Base-by-base conservation (phyloP, 1,140 invertebrate genomes). In the Bradysia coprophila region DNA sequence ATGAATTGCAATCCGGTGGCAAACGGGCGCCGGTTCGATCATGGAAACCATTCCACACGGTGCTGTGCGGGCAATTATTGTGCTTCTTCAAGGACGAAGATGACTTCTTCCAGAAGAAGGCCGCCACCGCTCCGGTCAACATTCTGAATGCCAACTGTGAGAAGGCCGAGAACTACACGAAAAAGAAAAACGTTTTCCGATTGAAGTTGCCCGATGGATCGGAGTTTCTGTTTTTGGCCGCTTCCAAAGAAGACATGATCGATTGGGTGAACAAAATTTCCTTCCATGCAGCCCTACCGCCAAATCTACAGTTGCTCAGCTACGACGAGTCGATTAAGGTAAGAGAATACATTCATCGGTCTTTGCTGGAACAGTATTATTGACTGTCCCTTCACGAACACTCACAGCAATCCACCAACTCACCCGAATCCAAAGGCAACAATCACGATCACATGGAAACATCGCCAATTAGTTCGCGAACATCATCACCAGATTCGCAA, bases 11-110 rank as follows among this genome's bases (percentile, higher is more conserved):
- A 47, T 79, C 77, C 44, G 91, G 90, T 15, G 91, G 91, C 3
- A 95, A 94, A 62, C 81, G 87, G 48, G 91, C 93, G 1, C 83
- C 91, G 0, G 86, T 95, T 10, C 67, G 94, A 4, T 92, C 89
- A 0, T 98, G 94, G 94, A 94, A 94, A 53, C 77, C 75, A 38
- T 92, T 86, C 62, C 94, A 96, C 58, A 89, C 88, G 48, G 92
- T 97, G 21, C 66, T 98, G 1, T 97, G 91, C 57, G 93, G 93
- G 1, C 93, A 98, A 59, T 61, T 97, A 44, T 64, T 98, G 19
- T 97, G 92, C 65, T 98, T 98, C 78, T 98, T 97, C 68, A 90
- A 93, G 57, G 93, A 95, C 57, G 79, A 86, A 52, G 78, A 82
- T 45, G 90, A 93, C 68, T 96, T 95, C 63, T 66, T 74, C 34